phyloP scores from a whole-genome alignment of 1,140 invertebrate species.

The Drosophila funebris region DNA sequence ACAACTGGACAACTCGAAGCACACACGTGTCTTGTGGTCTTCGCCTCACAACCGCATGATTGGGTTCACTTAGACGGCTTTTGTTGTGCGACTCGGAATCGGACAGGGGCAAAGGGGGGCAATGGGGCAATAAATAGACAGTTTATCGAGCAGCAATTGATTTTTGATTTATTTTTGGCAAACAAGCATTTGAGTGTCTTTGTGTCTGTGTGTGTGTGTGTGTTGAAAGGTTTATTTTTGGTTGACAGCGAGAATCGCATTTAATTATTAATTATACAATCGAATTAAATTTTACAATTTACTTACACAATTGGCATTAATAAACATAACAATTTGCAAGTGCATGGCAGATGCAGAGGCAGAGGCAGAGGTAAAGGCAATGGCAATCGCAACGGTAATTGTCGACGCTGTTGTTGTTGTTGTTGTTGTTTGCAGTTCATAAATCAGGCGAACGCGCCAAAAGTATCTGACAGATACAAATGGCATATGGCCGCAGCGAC shows the following conservation, averaged over 20 bases:
- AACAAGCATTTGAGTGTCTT: neutral
- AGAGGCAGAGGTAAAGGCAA: neutral
- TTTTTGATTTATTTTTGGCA: slow-evolving; percentile 19
- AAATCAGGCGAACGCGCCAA: slow-evolving; percentile 62
- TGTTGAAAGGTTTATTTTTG: slow-evolving; percentile 7
- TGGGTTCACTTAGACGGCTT: neutral
- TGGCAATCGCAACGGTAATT: slow-evolving; percentile 38
- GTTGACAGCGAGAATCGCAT: slow-evolving; percentile 3
- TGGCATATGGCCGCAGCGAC: slow-evolving; percentile 45
- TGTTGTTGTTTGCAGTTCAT: slow-evolving; percentile 53
- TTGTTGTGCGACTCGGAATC: neutral
- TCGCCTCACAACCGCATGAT: slow-evolving; percentile 1
- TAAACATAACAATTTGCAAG: slow-evolving; percentile 50
- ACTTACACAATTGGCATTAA: slow-evolving; percentile 50
- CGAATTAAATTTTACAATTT: slow-evolving; percentile 39
- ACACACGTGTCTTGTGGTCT: too few species aligned
- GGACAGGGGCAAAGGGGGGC: neutral
- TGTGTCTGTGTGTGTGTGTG: neutral
- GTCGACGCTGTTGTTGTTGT: slow-evolving; percentile 29
- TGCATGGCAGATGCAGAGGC: slow-evolving; percentile 1
- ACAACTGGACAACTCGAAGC: too few species aligned
- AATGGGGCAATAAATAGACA: neutral
- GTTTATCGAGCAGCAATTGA: slow-evolving; percentile 1
- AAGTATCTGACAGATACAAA: slow-evolving; percentile 74
- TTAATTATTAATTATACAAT: slow-evolving; percentile 54